phyloP scores from a whole-genome alignment of 2,888 invertebrate genomes.

The Pollenia griseotomentosa region DNA sequence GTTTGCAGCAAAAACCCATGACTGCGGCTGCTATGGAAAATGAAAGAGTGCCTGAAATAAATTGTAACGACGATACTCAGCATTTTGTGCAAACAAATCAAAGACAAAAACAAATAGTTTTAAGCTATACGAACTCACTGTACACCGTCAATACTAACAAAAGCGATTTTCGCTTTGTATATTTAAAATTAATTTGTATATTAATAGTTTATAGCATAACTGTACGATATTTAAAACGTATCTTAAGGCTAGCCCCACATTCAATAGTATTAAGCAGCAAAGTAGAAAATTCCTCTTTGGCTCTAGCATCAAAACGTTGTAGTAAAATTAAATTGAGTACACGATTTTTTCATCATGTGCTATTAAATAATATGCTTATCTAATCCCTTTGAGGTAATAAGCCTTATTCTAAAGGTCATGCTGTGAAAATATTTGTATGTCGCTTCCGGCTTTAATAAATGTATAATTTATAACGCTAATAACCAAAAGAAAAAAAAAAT shows the following conservation, averaged over 20 bases:
- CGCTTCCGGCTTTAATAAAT: constrained; percentile 67
- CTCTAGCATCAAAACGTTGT: background rate
- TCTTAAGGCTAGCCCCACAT: constrained; percentile 17
- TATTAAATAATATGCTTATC: constrained; percentile 41
- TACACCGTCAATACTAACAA: constrained; percentile 6
- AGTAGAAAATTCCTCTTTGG: background rate
- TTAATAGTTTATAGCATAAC: constrained; percentile 19
- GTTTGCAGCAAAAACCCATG: constrained; percentile 53
- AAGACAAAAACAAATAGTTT: background rate
- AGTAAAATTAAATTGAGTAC: background rate
- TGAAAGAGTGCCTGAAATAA: background rate
- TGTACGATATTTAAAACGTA: constrained; percentile 17
- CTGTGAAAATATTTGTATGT: constrained; percentile 65
- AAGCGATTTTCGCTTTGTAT: constrained; percentile 29
- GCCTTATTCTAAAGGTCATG: constrained; percentile 54
- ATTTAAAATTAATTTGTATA: constrained; percentile 42
- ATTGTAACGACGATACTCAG: background rate
- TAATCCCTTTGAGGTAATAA: constrained; percentile 48
- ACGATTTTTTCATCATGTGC: constrained; percentile 7
- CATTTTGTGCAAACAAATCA: background rate
- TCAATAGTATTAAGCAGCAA: constrained; percentile 26
- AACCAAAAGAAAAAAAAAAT: background rate
- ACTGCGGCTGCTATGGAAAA: background rate
- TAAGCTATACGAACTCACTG: constrained; percentile 5
- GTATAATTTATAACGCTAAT: constrained; percentile 41